Evolutionary conservation across 2,113 vertebrate genomes (phyloP), one percentile per base, ranked within the genome.

Genomic region (Tragelaphus strepsiceros): DNA sequence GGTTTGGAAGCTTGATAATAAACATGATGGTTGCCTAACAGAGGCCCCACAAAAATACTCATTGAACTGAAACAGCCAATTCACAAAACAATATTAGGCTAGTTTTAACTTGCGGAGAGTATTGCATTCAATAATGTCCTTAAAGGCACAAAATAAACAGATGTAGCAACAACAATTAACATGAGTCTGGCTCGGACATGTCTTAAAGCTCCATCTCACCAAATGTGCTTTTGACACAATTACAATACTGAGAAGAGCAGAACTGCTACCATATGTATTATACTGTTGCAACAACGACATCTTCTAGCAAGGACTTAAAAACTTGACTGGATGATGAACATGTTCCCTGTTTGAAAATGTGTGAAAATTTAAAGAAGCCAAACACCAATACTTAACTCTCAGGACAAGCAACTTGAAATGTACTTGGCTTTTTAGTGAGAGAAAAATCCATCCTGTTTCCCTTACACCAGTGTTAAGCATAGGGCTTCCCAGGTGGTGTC

Each of bases 141-240:
- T 86, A 94, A 83, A 87, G 51, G 35, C 30, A 54, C n/a, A 78
- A 96, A 95, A 88, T 80, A 74, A 88, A 90, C 2, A 95, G n/a
- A 86, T 32, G 21, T 84, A 92, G 30, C 35, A 89, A 86, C 14
- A 91, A 84, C 4, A 97, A 84, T 92, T 82, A 93, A 98, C 53
- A 53, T 7, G 3, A 13, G 49, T 97, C 59, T 88, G 74, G 28
- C 39, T n/a, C 58, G 28, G 12, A 62, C 9, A 35, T 28, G 15
- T 64, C 58, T 2, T 78, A 94, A 96, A 96, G 26, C 54, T 95
- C 81, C 67, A 85, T 53, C 43, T 85, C 62, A 77, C 28, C 51
- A 93, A 84, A 89, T 96, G 15, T 89, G 78, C 35, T 94, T 89
- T 56, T 85, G 58, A 84, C 32, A 62, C 59, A 96, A 90, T 54